A percentile compares a stretch with the other conserved stretches of the same genome.
Conservation (phyloP, 2,888 invertebrate species). For the Archips crataeganus region DNA sequence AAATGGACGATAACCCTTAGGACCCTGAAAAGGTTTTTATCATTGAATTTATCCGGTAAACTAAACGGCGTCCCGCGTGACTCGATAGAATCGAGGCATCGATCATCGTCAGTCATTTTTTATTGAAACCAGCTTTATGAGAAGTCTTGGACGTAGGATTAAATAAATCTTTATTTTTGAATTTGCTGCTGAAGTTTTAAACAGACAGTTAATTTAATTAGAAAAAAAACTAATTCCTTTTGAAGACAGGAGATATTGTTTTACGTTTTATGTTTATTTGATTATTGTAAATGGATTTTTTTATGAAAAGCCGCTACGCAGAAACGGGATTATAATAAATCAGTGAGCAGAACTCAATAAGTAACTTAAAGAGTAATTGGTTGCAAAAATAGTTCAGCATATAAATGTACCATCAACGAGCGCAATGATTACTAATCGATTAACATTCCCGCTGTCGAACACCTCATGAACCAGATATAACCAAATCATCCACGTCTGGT, state of each 20-base stretch:
- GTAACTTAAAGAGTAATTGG: background rate
- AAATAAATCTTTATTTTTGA: slow-evolving; percentile 40
- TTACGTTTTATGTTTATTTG: background rate
- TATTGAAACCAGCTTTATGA: slow-evolving; percentile 46
- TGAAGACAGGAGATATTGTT: background rate
- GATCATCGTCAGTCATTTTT: slow-evolving; percentile 47
- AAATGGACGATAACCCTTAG: slow-evolving; percentile 27
- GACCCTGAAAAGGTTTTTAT: slow-evolving; percentile 37
- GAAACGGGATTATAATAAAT: background rate
- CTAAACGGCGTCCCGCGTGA: slow-evolving; percentile 42
- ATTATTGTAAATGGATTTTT: background rate
- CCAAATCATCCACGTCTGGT: slow-evolving; percentile 47
- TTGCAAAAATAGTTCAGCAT: background rate
- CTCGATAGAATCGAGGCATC: slow-evolving; percentile 45
- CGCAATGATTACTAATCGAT: background rate
- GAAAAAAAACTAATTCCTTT: background rate
- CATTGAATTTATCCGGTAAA: slow-evolving; percentile 43
- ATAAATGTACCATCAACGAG: background rate
- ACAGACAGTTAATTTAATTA: slow-evolving; percentile 17
- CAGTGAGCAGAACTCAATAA: background rate
- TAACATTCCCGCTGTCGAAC: slow-evolving; percentile 9
- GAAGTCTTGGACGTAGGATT: slow-evolving; percentile 39
- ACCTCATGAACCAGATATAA: slow-evolving; percentile 21
- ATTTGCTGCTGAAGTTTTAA: slow-evolving; percentile 16
- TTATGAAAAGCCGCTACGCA: background rate